Evolutionary conservation across 2,113 vertebrate species (phyloP).

Genomic region (Uria lomvia): DNA sequence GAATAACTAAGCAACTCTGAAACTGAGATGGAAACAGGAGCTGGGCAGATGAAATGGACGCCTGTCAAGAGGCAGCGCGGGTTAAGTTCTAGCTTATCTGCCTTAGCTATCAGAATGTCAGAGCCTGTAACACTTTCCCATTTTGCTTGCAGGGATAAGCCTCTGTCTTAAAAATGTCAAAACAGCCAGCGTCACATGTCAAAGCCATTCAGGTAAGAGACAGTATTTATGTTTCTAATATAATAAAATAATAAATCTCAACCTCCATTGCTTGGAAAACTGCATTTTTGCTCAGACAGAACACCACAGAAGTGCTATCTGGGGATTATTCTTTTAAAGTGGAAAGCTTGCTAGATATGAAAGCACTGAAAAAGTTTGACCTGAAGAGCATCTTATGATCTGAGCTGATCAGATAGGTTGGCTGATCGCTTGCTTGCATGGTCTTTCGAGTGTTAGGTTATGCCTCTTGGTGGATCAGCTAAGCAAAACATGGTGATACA

Average conservation of each 20-base stretch:
- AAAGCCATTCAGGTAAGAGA: slow-evolving; percentile 95
- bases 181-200: slow-evolving; percentile 91
- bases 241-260: neutral
- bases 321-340: slow-evolving; percentile 21
- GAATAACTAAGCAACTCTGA: slow-evolving; percentile 84
- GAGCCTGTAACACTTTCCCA: slow-evolving; percentile 66
- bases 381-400: neutral
- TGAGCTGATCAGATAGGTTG: neutral
- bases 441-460: neutral
- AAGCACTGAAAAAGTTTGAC: neutral
- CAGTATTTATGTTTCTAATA: slow-evolving; percentile 56
- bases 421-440: neutral
- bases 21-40: slow-evolving; percentile 85
- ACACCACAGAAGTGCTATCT: neutral
- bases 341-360: neutral
- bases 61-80: slow-evolving; percentile 64
- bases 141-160: slow-evolving; percentile 75
- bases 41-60: slow-evolving; percentile 73
- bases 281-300: neutral
- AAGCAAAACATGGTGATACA: neutral
- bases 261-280: neutral
- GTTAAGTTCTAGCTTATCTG: slow-evolving; percentile 74
- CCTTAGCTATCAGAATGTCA: slow-evolving; percentile 68
- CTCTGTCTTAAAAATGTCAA: slow-evolving; percentile 84
- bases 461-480: neutral